Evolutionary conservation across 2,888 invertebrate genomes (phyloP), one percentile per base, ranked within the genome.

Genomic region (Orchesellides sinensis): DNA sequence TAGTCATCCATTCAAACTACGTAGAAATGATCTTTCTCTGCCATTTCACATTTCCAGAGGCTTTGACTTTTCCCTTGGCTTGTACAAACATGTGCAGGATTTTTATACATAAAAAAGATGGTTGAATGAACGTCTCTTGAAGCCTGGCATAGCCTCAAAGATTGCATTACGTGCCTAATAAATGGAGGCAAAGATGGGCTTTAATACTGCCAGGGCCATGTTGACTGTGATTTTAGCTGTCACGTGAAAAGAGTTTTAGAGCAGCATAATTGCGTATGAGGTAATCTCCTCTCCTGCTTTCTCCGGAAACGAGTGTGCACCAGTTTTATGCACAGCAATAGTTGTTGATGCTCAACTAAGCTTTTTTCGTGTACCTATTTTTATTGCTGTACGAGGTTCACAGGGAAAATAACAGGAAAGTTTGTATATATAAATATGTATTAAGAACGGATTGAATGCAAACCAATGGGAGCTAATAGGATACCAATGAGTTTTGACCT

Each of bases 131-230:
- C 19, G 52, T 52, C 69, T 54, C 54, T 54, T 69, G 14, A 32
- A 32, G n/a, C n/a, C 59, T 59, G 29, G 17, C 21, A 63, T 40
- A 40, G 63, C 10, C 52, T 69, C 32, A 69, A 23, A 54, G 69
- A 32, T 21, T 32, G 66, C 17, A 66, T 66, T 45, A 69, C 54
- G 49, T 29, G 54, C 29, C 54, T 69, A 69, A 69, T 69, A 69
- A 69, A 69, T 69, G 69, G 29, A 23, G n/a, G 54, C 52, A 69
- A 52, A 27, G 69, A 69, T n/a, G 19, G 23, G 59, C 6, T 59
- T 59, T 59, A 59, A 59, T 59, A 32, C 59, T n/a, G 29, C 32
- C 17, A 8, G 8, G 29, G 27, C 59, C 29, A n/a, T 12, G 59
- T 29, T 54, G 59, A 59, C 59, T 59, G 29, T 59, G 59, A 59